Percentiles rank a stretch among this genome's conserved stretches.
Conservation (phyloP, 2,888 invertebrate species). For the Drosophila nr. perissopoda region DNA sequence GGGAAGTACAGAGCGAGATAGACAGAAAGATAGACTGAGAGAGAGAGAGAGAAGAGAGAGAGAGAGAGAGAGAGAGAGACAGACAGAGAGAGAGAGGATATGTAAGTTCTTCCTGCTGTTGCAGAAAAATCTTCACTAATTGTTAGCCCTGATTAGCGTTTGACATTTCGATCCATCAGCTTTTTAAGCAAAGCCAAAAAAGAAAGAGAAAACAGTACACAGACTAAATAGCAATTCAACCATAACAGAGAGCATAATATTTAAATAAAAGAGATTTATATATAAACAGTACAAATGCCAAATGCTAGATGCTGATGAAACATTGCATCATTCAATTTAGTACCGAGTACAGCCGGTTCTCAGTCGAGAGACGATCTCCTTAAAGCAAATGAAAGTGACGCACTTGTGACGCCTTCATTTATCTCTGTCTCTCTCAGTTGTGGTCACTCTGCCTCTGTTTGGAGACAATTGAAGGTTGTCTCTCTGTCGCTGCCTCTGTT, state of each 20-base stretch:
- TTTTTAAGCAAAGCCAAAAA: not conserved
- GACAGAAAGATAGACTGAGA: not conserved
- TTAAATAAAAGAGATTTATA: not conserved
- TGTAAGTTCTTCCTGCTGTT: not conserved
- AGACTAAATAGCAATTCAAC: not conserved
- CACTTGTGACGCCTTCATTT: constrained; percentile 31
- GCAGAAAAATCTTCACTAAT: not conserved
- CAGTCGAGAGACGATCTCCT: constrained; percentile 14
- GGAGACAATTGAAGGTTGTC: constrained; percentile 57
- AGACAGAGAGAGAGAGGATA: not conserved
- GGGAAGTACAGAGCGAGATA: not conserved
- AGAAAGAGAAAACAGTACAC: not conserved
- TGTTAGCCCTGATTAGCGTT: not conserved
- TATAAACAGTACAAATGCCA: not conserved
- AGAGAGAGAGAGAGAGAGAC: not conserved
- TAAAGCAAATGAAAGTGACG: constrained; percentile 64
- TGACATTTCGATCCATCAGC: constrained; percentile 7
- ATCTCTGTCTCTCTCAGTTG: constrained; percentile 10
- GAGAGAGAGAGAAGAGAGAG: not conserved
- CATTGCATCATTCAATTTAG: constrained; percentile 75
- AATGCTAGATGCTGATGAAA: constrained; percentile 63
- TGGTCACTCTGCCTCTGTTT: constrained; percentile 5
- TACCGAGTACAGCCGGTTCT: constrained; percentile 29
- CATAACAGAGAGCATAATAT: constrained; percentile 35
- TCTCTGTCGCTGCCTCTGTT: constrained; percentile 11